A percentile compares a stretch with the other conserved stretches of the same genome.
phyloP scores from a whole-genome alignment of 1,140 invertebrate genomes.

The Piezodorus guildinii region DNA sequence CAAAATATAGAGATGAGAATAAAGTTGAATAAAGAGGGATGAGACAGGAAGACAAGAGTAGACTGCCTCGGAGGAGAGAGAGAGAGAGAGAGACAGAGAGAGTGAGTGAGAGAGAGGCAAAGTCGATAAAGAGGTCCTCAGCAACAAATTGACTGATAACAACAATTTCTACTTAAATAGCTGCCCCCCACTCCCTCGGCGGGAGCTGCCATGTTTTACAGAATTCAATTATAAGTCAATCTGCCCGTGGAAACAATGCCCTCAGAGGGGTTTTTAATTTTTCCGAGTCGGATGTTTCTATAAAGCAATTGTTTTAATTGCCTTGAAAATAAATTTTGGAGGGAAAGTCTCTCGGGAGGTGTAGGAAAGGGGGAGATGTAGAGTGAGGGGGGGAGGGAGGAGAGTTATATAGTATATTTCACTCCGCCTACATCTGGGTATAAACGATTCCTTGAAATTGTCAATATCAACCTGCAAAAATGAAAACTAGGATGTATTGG shows the following conservation, averaged over 20 bases:
- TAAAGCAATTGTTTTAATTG: slow-evolving; percentile 16
- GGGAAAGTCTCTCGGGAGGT: neutral
- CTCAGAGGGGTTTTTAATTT: slow-evolving; percentile 13
- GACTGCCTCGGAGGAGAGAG: neutral
- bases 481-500: too few relatives aligned
- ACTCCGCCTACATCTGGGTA: too few relatives aligned
- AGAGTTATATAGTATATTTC: neutral
- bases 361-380: neutral
- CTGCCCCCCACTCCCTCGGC: neutral
- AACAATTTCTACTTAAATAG: slow-evolving; percentile 16
- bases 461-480: too few relatives aligned
- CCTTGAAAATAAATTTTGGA: slow-evolving; percentile 16
- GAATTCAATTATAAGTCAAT: slow-evolving; percentile 16
- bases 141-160: slow-evolving; percentile 13
- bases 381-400: neutral
- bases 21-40: neutral
- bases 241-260: slow-evolving; percentile 12
- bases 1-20: too few relatives aligned
- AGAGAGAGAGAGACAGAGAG: too few relatives aligned
- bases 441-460: too few relatives aligned
- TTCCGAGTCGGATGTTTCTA: slow-evolving; percentile 15
- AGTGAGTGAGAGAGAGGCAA: neutral
- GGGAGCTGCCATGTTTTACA: slow-evolving; percentile 7
- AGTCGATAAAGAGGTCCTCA: slow-evolving; percentile 8
- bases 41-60: neutral